Evolutionary conservation across 1,140 invertebrate species (phyloP), one percentile per base, ranked within the genome.

Genomic region (Metaphire vulgaris): DNA sequence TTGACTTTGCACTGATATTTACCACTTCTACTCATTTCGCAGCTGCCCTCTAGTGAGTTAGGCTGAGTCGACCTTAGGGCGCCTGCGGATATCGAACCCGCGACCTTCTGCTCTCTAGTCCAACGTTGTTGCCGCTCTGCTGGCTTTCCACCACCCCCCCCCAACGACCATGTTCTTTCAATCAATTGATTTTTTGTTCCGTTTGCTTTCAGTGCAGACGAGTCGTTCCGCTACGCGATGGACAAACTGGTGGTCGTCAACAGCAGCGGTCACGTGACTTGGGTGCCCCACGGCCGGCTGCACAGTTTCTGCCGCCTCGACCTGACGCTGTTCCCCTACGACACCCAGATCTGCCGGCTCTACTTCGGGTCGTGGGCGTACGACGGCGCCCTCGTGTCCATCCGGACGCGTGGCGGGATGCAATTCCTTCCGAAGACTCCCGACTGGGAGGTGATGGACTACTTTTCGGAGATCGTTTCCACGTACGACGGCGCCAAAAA

Each of bases 201-300:
- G n/a, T n/a, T n/a, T n/a, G n/a, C n/a, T n/a, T n/a, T n/a, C 33
- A 81, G 77, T 74, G 80, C 80, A 30, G 80, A 81, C 68, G 77
- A 75, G 2, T 64, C 78, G 30, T 71, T 81, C 2, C 33, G 77
- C 64, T 66, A 89, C 76, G 88, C 89, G 75, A 89, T 88, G 0
- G 89, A 90, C 78, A 89, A 90, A 0, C 88, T 90, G 80, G 88
- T 88, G 33, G 79, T 91, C 0, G 88, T 91, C 0, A 83, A 84
- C n/a, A 75, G 84, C 1, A 85, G 89, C 75, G 91, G 92, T 0
- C 83, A 80, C 2, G 88, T 92, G 0, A 69, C 90, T 0, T 92
- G 91, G 91, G 89, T 91, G 1, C 91, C 91, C 6, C 90, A 91
- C 0, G 86, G 89, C 0, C 89, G 90, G 74, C 90, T 91, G 76